These are phyloP conservation scores for Zootermopsis nevadensis DNA, from an alignment of 2,888 invertebrate species.

Conservation along the genomic window DNA sequence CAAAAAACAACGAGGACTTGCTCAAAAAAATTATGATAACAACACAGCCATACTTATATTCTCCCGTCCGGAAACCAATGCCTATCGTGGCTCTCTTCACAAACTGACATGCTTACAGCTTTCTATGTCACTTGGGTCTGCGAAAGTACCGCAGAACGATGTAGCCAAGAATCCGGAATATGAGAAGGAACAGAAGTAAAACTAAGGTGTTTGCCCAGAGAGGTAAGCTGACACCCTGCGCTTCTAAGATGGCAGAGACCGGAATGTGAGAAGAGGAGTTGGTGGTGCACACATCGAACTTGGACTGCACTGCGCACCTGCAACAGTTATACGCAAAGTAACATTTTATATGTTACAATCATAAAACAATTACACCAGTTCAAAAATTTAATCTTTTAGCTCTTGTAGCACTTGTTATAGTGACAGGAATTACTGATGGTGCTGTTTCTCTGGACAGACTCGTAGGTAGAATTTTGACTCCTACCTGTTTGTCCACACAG, in stretches of 20 bases:
- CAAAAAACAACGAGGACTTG: conserved; percentile 28
- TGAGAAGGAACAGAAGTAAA: conserved; percentile 75
- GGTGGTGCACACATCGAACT: conserved; percentile 72
- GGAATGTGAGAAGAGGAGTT: conserved; percentile 70
- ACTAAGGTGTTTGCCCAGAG: conserved; percentile 81
- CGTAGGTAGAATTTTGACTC: no score
- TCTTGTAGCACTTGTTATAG: no score
- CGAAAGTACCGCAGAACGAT: conserved; percentile 77
- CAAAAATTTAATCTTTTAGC: not conserved
- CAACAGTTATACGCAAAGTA: conserved; percentile 51
- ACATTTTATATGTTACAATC: not conserved
- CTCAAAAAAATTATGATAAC: conserved; percentile 48
- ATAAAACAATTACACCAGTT: not conserved
- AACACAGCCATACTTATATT: conserved; percentile 52
- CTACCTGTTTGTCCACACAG: no score
- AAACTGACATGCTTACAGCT: conserved; percentile 28
- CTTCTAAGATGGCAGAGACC: conserved; percentile 73
- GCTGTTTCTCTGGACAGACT: no score
- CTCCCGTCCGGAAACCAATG: conserved; percentile 45
- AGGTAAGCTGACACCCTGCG: conserved; percentile 73
- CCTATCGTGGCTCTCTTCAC: conserved; percentile 9
- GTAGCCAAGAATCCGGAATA: conserved; percentile 79
- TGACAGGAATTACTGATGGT: no score
- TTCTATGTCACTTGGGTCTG: conserved; percentile 70
- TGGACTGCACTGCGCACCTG: conserved; percentile 76